Base-by-base conservation (phyloP, 2,888 invertebrate genomes). In the Nymphalis urticae region DNA sequence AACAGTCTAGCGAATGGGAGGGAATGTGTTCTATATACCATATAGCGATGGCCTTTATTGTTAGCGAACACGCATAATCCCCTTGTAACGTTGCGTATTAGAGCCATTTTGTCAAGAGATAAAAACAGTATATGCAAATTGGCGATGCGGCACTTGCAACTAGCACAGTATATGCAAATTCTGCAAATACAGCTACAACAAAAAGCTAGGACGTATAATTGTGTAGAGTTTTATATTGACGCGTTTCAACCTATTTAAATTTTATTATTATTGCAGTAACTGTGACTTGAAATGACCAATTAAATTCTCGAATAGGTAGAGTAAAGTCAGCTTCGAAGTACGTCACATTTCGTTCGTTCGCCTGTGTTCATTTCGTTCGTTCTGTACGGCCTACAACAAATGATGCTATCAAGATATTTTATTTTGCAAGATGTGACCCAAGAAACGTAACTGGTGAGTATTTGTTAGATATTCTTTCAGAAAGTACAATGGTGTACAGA, bases 201-300 rank as follows among this genome's bases (percentile, higher is more conserved):
- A 61, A 53, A 56, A 67, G 62, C 27, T 42, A 19, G 48, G 62
- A 67, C 54, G 48, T 62, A 56, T 58, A 53, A 62, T 48, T 54
- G 17, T 48, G 48, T 42, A 56, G 48, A 48, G 36, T 48, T 66
- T 66, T 56, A 56, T 62, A 32, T 42, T 42, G 42, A 42, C 51
- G 19, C 66, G 61, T 66, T 61, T 66, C 27, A 54, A 66, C 61
- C 47, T 60, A 66, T 66, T 66, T 51, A 19, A 54, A 61, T 54
- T 66, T 61, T 66, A 66, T 54, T 61, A 56, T 62, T 66, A 66
- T 53, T 48, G 17, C 61, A 27, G 61, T 32, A 48, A 48, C 61
- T 54, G 53, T 32, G 48, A 27, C 42, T 42, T 56, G 21, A 19
- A 53, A 61, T 42, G 53, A 53, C 9, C 27, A 53, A 48, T 48